Evolutionary conservation across 2,888 invertebrate species (phyloP), one percentile per base, ranked within the genome.

Genomic region (Germaria angustata): DNA sequence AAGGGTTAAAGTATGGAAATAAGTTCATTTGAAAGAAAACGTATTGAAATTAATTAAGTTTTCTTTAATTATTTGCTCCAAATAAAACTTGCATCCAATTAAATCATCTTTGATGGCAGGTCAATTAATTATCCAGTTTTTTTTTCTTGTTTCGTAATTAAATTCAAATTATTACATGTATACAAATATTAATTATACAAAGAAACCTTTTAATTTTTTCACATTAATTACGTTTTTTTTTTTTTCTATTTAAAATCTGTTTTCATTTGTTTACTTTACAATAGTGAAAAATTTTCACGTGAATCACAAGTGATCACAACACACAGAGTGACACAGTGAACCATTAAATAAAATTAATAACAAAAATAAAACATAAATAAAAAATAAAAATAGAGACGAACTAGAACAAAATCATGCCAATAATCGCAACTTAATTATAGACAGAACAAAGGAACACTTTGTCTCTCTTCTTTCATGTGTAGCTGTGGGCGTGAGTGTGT

Each of bases 351-450:
- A 3, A 28, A 3, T 28, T 5, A 59, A 59, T 13, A 39, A 41
- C n/a, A 11, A 69, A 9, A 59, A 41, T 24, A 28, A 53, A 49
- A 49, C 17, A 41, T 1, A 63, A 22, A 1, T 17, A 24, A n/a
- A n/a, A n/a, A n/a, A n/a, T n/a, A n/a, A 28, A 51, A 57, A 61
- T 69, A 34, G 59, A 79, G 41, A 49, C 28, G 15, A 75, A 46
- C 55, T 65, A 75, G 46, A 75, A 75, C 24, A 13, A 65, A 81
- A 68, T 68, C 81, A 81, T 81, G 77, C 68, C 77, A 81, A 77
- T 77, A 77, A 77, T 65, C 72, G 72, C 65, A 63, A 71, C 32
- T 72, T 59, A 77, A 76, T 71, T 55, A 51, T 57, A 75, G 44
- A 69, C 46, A 65, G 75, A 80, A 71, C 69, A 80, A 80, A 71